These are phyloP conservation scores for Resseliella maxima DNA, from an alignment of 2,888 invertebrate species.

Conservation along the genomic window DNA sequence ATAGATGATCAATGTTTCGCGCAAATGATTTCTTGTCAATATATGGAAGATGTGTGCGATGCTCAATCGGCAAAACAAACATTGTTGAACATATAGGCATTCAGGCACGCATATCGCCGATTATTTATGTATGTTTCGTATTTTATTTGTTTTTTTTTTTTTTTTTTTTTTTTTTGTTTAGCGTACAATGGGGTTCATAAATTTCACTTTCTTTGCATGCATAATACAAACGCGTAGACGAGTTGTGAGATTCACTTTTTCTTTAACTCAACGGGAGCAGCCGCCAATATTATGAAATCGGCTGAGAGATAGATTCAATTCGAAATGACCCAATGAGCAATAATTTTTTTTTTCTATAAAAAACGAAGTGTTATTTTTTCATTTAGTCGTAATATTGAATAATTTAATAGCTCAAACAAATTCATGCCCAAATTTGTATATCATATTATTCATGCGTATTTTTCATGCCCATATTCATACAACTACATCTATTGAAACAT, in stretches of 20 bases:
- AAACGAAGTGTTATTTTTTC: too few species aligned
- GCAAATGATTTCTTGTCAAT: not conserved
- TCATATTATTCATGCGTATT: too few species aligned
- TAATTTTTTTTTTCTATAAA: too few species aligned
- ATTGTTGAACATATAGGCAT: not conserved
- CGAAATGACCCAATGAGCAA: too few species aligned
- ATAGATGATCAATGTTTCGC: too few species aligned
- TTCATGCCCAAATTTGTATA: too few species aligned
- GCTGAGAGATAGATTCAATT: not conserved
- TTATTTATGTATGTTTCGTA: not conserved
- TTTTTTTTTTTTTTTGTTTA: not conserved
- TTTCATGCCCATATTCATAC: too few species aligned
- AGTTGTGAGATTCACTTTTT: constrained; percentile 33
- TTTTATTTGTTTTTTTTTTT: not conserved
- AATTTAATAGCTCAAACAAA: too few species aligned
- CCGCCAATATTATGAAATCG: not conserved
- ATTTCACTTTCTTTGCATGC: constrained; percentile 48
- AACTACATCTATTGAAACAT: too few species aligned
- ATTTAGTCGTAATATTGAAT: too few species aligned
- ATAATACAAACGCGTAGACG: constrained; percentile 13
- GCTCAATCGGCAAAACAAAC: not conserved
- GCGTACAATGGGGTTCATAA: constrained; percentile 12
- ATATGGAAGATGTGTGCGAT: not conserved
- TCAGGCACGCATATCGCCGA: constrained; percentile 3
- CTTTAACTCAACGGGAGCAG: not conserved